These are phyloP conservation scores for Leptopilina drosophilae DNA, from an alignment of 2,888 invertebrate genomes.

Conservation along the genomic window DNA sequence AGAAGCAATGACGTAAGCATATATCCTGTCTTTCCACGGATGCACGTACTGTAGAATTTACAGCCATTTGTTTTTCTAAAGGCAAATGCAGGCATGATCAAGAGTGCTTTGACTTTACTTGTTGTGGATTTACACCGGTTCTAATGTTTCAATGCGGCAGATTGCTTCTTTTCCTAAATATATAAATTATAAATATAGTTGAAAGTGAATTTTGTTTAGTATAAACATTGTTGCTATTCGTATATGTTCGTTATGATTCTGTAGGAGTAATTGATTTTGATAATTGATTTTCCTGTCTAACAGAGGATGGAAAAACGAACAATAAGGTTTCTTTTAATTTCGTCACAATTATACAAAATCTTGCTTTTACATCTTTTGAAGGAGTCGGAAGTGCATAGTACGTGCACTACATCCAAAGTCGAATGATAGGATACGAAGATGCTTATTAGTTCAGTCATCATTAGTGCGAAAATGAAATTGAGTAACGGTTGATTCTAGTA, in stretches of 20 bases:
- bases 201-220: too few relatives aligned
- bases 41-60: slow-evolving; percentile 24
- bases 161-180: too few relatives aligned
- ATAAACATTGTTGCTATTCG: too few relatives aligned
- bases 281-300: too few relatives aligned
- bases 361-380: neutral
- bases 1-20: slow-evolving; percentile 28
- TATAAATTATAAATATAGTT: too few relatives aligned
- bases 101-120: slow-evolving; percentile 2
- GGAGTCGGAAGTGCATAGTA: neutral
- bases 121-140: neutral
- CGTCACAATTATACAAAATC: neutral
- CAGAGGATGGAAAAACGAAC: too few relatives aligned
- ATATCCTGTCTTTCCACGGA: slow-evolving; percentile 31
- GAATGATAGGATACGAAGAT: neutral
- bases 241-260: too few relatives aligned
- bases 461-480: slow-evolving; percentile 29
- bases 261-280: too few relatives aligned
- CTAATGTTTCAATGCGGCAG: too few relatives aligned
- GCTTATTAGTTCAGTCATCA: slow-evolving; percentile 20
- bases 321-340: neutral
- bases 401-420: neutral
- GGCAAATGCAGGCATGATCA: neutral
- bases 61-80: slow-evolving; percentile 20
- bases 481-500: slow-evolving; percentile 9